Evolutionary conservation across 2,113 vertebrate species (phyloP), one percentile per base, ranked within the genome.

Genomic region (Athene cunicularia): DNA sequence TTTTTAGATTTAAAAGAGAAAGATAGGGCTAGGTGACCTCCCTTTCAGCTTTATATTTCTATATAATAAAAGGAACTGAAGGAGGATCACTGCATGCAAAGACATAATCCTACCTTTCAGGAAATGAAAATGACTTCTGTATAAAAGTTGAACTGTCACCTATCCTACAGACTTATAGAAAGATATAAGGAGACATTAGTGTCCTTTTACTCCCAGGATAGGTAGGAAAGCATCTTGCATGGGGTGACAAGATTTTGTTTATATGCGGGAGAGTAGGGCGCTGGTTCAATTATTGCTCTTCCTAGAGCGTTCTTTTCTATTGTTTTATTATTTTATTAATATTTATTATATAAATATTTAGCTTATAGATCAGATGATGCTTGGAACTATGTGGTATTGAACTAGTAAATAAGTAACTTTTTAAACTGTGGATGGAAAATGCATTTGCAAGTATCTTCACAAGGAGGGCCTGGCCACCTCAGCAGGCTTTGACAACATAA

Each of bases 41-140:
- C 71, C 85, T 88, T 90, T 49, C 27, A 93, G 64, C 90, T 89
- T 91, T 67, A 11, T 76, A 90, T 70, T 90, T 94, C 62, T 76
- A 41, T 82, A 50, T 88, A 91, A 94, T 95, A 91, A 95, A 96
- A 86, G 71, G 70, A 92, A 82, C 63, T 53, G 79, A 90, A 93
- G 45, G 14, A 90, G 62, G 58, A 92, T 88, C 79, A 47, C 33
- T 82, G 53, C 52, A 77, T 73, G 67, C 67, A 80, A 90, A 93
- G 92, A 80, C 39, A 82, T 73, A 85, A 80, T 91, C 45, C 71
- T 86, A 4, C 33, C 62, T 95, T 86, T 90, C 63, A 70, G 74
- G 66, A 93, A 92, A 92, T 66, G 77, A 79, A 89, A 92, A 80
- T 81, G 53, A 32, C 47, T 93, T 93, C 50, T 86, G 20, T 80